Evolutionary conservation across 2,113 vertebrate genomes (phyloP).

Genomic region (Callipepla californica): DNA sequence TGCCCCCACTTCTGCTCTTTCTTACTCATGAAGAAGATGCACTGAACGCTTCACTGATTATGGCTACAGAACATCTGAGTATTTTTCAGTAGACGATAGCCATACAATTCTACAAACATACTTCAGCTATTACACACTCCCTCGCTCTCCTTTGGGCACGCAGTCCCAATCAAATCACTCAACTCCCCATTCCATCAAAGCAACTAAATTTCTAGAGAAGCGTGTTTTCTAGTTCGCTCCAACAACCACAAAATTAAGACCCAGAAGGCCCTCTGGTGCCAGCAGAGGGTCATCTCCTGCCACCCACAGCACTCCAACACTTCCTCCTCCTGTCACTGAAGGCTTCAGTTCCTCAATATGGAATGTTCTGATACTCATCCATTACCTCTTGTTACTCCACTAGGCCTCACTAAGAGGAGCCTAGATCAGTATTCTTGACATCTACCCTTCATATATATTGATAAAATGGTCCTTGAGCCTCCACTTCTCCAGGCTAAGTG

Average conservation of each 20-base stretch:
- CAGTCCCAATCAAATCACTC: not conserved
- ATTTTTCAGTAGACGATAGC: not conserved
- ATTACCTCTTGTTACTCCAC: not conserved
- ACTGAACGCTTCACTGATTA: not conserved
- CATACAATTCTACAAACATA: not conserved
- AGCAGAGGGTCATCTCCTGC: not conserved
- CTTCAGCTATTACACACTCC: not conserved
- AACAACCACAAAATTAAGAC: not conserved
- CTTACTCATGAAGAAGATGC: not conserved
- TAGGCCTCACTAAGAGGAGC: not conserved
- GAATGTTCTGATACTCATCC: not conserved
- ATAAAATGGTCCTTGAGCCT: not conserved
- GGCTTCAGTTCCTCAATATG: not conserved
- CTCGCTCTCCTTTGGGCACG: not conserved
- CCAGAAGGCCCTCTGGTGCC: not conserved
- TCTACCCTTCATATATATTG: not conserved
- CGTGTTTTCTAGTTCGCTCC: not conserved
- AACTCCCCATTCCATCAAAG: not conserved
- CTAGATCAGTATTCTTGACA: not conserved
- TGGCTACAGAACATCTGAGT: not conserved
- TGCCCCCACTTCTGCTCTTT: not conserved
- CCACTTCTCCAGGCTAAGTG: not conserved
- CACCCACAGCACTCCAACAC: not conserved
- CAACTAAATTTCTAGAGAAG: not conserved
- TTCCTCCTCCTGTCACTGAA: not conserved